Conservation (phyloP, 2,113 vertebrate species). For the Limanda limanda region DNA sequence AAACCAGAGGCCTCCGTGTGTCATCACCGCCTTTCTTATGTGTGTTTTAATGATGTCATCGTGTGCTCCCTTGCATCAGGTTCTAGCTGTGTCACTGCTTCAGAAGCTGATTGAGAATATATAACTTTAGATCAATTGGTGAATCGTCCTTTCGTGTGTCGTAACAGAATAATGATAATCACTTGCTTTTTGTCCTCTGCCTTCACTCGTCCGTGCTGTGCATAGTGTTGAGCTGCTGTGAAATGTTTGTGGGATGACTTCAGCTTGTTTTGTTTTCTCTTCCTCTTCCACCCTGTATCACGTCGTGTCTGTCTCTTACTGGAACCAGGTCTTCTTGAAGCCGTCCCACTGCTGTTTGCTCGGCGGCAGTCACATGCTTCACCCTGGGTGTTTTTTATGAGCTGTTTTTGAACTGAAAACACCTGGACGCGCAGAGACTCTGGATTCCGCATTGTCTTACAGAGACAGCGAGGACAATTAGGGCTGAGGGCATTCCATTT, state of each 20-base stretch:
- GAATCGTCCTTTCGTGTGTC: conserved; percentile 10
- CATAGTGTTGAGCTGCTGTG: conserved; percentile 57
- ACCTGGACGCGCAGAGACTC: conserved; percentile 63
- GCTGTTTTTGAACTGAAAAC: conserved; percentile 72
- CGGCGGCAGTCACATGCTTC: conserved; percentile 56
- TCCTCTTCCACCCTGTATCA: conserved; percentile 51
- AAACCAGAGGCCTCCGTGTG: conserved; percentile 14
- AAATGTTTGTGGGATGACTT: conserved; percentile 76
- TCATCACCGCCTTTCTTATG: not conserved
- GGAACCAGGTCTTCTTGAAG: conserved; percentile 59
- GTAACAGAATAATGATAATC: conserved; percentile 8
- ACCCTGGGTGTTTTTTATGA: conserved; percentile 66
- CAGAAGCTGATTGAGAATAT: not conserved
- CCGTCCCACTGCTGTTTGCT: conserved; percentile 59
- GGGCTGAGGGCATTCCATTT: conserved; percentile 38
- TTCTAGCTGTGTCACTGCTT: not conserved
- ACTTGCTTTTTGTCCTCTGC: conserved; percentile 10
- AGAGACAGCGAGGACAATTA: conserved; percentile 57
- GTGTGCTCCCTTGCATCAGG: not conserved
- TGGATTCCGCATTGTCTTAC: conserved; percentile 67
- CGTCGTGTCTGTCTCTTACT: conserved; percentile 54
- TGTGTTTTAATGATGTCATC: conserved; percentile 29
- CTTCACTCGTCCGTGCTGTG: not conserved
- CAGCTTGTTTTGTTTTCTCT: conserved; percentile 47
- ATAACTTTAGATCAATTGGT: not conserved